phyloP scores from a whole-genome alignment of 2,797 vertebrate genomes.

The Pelodytes ibericus region DNA sequence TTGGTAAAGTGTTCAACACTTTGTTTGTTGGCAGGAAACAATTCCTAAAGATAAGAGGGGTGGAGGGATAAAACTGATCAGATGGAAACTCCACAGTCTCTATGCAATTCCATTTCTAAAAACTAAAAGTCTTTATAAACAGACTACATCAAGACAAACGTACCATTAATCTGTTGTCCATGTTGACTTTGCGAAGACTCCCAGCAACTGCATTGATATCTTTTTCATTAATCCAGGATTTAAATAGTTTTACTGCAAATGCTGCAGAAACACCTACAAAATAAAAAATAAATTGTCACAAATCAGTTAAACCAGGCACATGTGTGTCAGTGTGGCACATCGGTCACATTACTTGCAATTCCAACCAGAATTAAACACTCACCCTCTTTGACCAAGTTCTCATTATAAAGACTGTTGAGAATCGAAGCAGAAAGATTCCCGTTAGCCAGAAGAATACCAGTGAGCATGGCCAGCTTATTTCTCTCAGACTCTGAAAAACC shows the following conservation, averaged over 20 bases:
- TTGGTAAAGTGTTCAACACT: constrained; percentile 95
- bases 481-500: constrained; percentile 96
- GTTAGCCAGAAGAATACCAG: constrained; percentile 92
- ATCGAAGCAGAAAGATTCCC: constrained; percentile 91
- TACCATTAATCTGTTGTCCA: constrained; percentile 97
- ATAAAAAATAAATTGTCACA: neutral
- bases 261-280: constrained; percentile 88
- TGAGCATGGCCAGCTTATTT: constrained; percentile 97
- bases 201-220: constrained; percentile 92
- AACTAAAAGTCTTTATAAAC: neutral
- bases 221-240: constrained; percentile 96
- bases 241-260: constrained; percentile 97
- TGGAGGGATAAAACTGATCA: constrained; percentile 4
- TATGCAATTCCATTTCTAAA: too few species aligned
- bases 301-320: neutral
- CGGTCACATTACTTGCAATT: neutral
- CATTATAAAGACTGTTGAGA: constrained; percentile 94
- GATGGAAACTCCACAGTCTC: neutral
- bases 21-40: constrained; percentile 96
- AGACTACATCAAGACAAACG: constrained; percentile 8
- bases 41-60: constrained; percentile 76
- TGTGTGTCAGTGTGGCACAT: neutral
- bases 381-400: constrained; percentile 98
- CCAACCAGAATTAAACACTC: constrained; percentile 17
- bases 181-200: constrained; percentile 93